Evolutionary conservation across 2,888 invertebrate genomes (phyloP), one percentile per base, ranked within the genome.

Genomic region (Mesopsocus fuscifrons): DNA sequence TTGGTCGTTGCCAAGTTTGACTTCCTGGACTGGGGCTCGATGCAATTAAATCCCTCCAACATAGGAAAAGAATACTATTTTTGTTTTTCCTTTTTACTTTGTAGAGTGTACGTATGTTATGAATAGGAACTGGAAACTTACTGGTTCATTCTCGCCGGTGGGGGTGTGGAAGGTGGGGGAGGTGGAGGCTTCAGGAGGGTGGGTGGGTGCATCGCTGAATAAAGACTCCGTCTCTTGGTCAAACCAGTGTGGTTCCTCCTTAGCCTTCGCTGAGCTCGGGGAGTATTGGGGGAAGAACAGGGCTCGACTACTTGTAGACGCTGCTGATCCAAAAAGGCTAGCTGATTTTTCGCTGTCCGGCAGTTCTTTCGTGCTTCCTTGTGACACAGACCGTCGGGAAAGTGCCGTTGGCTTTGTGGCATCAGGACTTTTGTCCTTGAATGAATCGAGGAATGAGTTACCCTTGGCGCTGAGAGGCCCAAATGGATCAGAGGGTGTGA

Each of bases 401-500:
- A 66, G 2, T 66, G 67, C 1, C 66, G 58, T 21, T 20, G 32
- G 13, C 8, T 23, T 41, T 41, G 35, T 35, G 42, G 34, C 16
- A 23, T 42, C 38, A 34, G 45, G 38, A 22, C 40, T 46, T 44
- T 33, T 16, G 42, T 65, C 67, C 38, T 74, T 73, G 55, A 81
- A 81, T 26, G 79, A 79, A 59, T 81, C 80, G 3, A 79, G 80
- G 55, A 78, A 78, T 1, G 78, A 77, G 65, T 78, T 78, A 16
- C 44, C 42, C 38, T 46, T 47, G 8, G 41, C 34, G 21, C 44
- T 44, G 21, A 34, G 65, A 2, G 77, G 71, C 34, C 67, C 66
- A 52, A 65, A 66, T 2, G 70, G 68, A 55, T 75, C 75, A 26
- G 72, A 75, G 6, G 77, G 77, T 2, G 85, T 85, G 26, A 85